Conservation (phyloP, 2,888 invertebrate genomes). For the Leucoma salicis region DNA sequence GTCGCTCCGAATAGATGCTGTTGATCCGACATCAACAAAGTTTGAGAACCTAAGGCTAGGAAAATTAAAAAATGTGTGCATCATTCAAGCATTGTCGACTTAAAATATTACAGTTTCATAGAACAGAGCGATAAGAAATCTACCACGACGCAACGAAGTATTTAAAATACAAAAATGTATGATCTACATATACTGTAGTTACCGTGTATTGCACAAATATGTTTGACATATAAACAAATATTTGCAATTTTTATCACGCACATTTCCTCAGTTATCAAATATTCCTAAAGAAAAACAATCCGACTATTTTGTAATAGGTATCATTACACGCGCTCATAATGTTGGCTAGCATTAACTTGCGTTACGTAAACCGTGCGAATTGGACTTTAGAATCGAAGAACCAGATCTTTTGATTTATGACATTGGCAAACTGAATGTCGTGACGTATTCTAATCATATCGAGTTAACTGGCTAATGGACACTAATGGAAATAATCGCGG, state of each 20-base stretch:
- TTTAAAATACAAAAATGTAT: too few relatives aligned
- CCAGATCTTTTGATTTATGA: conserved; percentile 67
- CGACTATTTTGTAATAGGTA: conserved; percentile 37
- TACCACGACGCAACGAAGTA: too few relatives aligned
- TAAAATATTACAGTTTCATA: too few relatives aligned
- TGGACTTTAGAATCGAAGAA: conserved; percentile 29
- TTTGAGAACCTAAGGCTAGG: too few relatives aligned
- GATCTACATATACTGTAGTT: too few relatives aligned
- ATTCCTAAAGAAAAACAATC: conserved; percentile 34
- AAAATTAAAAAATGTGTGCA: too few relatives aligned
- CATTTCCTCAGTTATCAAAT: conserved; percentile 21
- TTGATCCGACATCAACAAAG: too few relatives aligned
- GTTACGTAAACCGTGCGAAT: conserved; percentile 56
- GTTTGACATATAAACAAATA: too few relatives aligned
- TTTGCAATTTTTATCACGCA: conserved; percentile 8
- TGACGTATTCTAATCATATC: conserved; percentile 75
- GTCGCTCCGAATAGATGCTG: too few relatives aligned
- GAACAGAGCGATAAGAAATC: too few relatives aligned
- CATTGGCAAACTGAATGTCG: conserved; percentile 61
- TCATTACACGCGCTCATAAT: conserved; percentile 42
- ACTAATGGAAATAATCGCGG: conserved; percentile 76
- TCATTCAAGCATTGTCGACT: too few relatives aligned
- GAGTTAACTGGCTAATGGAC: conserved; percentile 78
- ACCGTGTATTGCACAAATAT: too few relatives aligned
- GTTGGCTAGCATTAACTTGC: conserved; percentile 27